Evolutionary conservation across 1,140 invertebrate species (phyloP), one percentile per base, ranked within the genome.

Genomic region (Subanguina moxae): DNA sequence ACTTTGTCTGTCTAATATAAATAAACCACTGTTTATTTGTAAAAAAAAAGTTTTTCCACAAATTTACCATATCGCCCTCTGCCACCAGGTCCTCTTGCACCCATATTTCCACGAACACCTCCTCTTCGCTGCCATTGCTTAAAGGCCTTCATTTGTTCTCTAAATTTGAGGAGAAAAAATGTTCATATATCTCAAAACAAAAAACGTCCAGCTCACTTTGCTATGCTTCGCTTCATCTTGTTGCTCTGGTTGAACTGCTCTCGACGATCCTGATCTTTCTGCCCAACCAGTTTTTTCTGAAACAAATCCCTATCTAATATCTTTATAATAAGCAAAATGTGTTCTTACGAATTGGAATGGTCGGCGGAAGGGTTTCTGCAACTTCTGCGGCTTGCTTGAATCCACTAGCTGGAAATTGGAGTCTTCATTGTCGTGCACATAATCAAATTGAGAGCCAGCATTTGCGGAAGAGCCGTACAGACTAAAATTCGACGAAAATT

Each of bases 351-450:
- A 64, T 76, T 74, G 65, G 45, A 65, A 32, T 38, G 38, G 57
- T 11, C 76, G 71, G 17, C 71, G 68, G 28, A 62, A 76, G 17
- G 72, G 62, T 45, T 58, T 78, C 43, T 71, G 71, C n/a, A 66
- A 69, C 21, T 71, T 68, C 23, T 75, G 72, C 15, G 75, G 73
- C 30, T 71, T 66, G 28, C 75, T 67, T 1, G 73, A 68, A 32
- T 78, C 78, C 27, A 78, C 78, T 30, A 82, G 61, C 72, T 82
- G 80, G 77, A 82, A 82, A 72, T 82, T 82, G 28, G 73, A 57
- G 38, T 82, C 80, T 42, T 81, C 79, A 57, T 78, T 81, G 46
- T 78, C 80, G 56, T 82, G 80, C 15, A 82, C 68, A 64, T 82
- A 82, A 57, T 82, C 80, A 56, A 80, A 82, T 62, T 82, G 80